Evolutionary conservation across 2,797 vertebrate genomes (phyloP).

Genomic region (Dallia pectoralis): DNA sequence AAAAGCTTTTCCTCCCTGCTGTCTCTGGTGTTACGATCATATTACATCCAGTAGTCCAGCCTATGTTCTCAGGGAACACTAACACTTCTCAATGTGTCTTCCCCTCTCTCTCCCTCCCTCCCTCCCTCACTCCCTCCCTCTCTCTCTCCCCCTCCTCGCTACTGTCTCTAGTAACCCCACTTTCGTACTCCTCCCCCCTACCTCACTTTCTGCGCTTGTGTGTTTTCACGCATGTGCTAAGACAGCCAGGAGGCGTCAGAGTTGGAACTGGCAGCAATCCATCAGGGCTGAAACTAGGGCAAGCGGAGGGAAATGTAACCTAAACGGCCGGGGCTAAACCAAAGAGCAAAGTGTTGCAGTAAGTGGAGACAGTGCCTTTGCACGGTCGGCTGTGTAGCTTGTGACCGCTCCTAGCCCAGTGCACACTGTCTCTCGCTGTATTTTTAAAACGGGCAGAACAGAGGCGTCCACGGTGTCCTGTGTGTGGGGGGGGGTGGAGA

Average conservation of each 20-base stretch:
- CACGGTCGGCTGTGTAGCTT: background rate
- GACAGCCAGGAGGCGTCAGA: constrained; percentile 16
- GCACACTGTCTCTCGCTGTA: background rate
- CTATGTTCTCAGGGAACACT: constrained; percentile 17
- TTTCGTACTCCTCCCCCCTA: background rate
- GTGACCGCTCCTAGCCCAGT: background rate
- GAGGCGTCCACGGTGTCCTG: background rate
- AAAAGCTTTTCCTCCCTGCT: constrained; percentile 23
- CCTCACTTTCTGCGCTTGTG: constrained; percentile 8
- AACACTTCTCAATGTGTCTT: constrained; percentile 14
- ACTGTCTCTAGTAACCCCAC: background rate
- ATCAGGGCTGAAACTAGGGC: constrained; percentile 17
- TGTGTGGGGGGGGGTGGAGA: background rate
- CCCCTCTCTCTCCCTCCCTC: background rate
- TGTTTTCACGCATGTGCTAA: constrained; percentile 29
- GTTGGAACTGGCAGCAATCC: constrained; percentile 20
- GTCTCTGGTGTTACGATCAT: constrained; percentile 19
- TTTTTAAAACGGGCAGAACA: constrained; percentile 7
- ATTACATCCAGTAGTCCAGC: constrained; percentile 20
- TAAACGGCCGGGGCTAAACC: constrained; percentile 20
- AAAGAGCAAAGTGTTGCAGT: constrained; percentile 12
- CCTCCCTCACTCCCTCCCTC: background rate
- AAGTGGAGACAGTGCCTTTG: constrained; percentile 5
- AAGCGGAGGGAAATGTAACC: constrained; percentile 12
- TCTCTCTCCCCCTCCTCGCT: background rate